These are phyloP conservation scores for Rhea americana DNA, from an alignment of 2,113 vertebrate genomes.

Conservation along the genomic window DNA sequence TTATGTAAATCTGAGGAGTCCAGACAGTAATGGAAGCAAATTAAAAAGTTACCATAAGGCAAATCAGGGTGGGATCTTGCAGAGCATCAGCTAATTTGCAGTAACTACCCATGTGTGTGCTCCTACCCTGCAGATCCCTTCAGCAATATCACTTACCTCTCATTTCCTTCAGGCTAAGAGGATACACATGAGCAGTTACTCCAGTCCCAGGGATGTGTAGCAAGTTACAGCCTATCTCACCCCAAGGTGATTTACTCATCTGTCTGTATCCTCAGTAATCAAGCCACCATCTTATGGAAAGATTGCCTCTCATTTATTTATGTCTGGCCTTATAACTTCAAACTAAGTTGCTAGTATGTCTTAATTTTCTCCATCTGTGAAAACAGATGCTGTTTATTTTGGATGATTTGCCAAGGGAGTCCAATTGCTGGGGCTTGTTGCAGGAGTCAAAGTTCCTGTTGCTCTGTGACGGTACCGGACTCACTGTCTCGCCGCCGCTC, in stretches of 20 bases:
- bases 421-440: constrained; percentile 49
- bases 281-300: constrained; percentile 61
- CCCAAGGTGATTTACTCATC: constrained; percentile 66
- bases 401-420: constrained; percentile 64
- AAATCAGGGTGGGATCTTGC: constrained; percentile 43
- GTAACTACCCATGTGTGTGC: background rate
- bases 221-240: constrained; percentile 64
- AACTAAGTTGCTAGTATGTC: constrained; percentile 54
- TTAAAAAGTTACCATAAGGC: constrained; percentile 38
- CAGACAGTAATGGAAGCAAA: constrained; percentile 31
- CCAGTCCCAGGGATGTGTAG: background rate
- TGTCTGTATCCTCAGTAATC: constrained; percentile 60
- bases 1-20: constrained; percentile 30
- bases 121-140: constrained; percentile 10
- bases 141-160: constrained; percentile 4
- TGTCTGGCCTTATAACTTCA: constrained; percentile 66
- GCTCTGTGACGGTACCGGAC: background rate
- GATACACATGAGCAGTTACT: constrained; percentile 30
- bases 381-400: constrained; percentile 72
- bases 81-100: constrained; percentile 44
- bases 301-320: constrained; percentile 68
- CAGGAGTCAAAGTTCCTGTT: constrained; percentile 25
- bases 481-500: background rate
- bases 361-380: constrained; percentile 71
- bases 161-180: constrained; percentile 2